Percentiles rank a stretch among this genome's conserved stretches.
Conservation (phyloP, 2,888 invertebrate genomes). For the Venusia cambrica region DNA sequence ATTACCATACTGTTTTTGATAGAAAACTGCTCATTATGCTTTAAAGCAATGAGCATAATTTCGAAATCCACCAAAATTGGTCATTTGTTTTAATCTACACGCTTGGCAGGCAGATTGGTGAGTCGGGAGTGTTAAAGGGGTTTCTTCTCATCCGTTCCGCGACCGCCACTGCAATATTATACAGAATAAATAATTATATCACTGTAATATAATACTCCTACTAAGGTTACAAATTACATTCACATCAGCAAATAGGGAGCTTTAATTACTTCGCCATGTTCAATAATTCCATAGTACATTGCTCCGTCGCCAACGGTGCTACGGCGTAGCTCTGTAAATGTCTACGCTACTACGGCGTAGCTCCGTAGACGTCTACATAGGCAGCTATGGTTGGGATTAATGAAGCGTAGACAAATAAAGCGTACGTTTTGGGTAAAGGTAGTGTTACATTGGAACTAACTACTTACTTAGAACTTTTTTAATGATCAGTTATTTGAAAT, state of each 20-base stretch:
- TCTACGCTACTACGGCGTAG: slow-evolving; percentile 15
- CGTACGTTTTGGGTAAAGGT: slow-evolving; percentile 8
- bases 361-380: too few species aligned
- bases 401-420: slow-evolving; percentile 31
- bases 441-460: not conserved
- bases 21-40: too few species aligned
- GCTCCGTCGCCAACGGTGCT: slow-evolving; percentile 12
- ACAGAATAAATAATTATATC: not conserved
- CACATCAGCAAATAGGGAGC: slow-evolving; percentile 15
- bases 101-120: too few species aligned
- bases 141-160: too few species aligned
- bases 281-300: slow-evolving; percentile 18
- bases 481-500: too few species aligned
- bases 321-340: slow-evolving; percentile 19
- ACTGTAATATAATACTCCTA: not conserved
- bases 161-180: too few species aligned
- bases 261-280: slow-evolving; percentile 18
- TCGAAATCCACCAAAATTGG: too few species aligned
- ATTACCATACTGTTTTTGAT: too few species aligned
- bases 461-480: too few species aligned
- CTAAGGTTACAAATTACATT: not conserved
- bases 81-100: too few species aligned
- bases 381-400: slow-evolving; percentile 27
- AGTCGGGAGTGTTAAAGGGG: too few species aligned
- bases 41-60: too few species aligned